Evolutionary conservation across 2,797 vertebrate species (phyloP).

Genomic region (Halcyon chelicuti): DNA sequence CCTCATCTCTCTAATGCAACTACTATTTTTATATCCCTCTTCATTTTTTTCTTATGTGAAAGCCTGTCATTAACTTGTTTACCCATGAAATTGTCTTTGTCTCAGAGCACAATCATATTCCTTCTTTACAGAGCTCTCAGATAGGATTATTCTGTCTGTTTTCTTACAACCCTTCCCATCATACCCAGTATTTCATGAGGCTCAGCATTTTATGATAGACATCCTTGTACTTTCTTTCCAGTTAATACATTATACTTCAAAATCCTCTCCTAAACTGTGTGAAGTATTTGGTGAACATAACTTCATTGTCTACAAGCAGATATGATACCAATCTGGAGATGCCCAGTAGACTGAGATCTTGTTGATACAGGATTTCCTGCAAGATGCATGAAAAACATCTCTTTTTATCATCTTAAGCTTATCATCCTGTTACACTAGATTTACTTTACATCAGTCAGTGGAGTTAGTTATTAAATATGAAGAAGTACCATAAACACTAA

Average conservation of each 20-base stretch:
- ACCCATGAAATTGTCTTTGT: not conserved
- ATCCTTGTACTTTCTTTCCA: not conserved
- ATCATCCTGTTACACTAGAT: not conserved
- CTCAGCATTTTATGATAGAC: not conserved
- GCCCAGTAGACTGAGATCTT: not conserved
- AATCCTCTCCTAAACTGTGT: not conserved
- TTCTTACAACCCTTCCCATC: not conserved
- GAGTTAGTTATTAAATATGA: not conserved
- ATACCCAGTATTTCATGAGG: not conserved
- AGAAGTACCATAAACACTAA: not conserved
- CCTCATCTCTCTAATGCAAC: not conserved
- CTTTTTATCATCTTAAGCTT: not conserved
- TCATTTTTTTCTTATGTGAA: not conserved
- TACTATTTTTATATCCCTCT: not conserved
- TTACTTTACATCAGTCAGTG: not conserved
- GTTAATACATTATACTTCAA: not conserved
- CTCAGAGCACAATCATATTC: not conserved
- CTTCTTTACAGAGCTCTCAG: not conserved
- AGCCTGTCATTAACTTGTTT: constrained; percentile 55
- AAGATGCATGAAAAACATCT: not conserved
- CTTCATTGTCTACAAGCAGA: not conserved
- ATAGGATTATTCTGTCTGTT: constrained; percentile 24
- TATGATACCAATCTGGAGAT: not conserved
- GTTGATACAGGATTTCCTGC: not conserved
- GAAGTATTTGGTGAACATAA: not conserved